Conservation (phyloP, 1,140 invertebrate genomes). For the Chionoecetes opilio region DNA sequence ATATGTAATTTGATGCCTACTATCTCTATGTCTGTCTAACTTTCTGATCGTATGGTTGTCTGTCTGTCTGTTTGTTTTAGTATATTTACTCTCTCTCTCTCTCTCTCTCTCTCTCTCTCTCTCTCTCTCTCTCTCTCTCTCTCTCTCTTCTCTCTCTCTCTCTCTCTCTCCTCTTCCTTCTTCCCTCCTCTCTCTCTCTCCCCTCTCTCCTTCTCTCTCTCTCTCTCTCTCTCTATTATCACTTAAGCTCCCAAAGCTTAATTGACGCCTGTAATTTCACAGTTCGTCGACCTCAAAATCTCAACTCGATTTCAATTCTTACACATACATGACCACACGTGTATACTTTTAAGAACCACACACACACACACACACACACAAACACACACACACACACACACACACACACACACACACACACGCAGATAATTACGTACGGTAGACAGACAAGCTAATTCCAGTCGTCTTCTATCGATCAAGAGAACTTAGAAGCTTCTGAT, state of each 20-base stretch:
- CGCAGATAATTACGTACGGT: background rate
- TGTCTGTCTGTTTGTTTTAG: no score
- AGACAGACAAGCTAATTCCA: background rate
- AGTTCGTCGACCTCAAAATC: background rate
- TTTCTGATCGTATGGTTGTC: no score
- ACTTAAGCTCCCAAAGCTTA: background rate
- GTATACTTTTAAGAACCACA: background rate
- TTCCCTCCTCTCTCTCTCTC: no score
- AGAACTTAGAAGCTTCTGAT: no score
- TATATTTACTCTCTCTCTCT: no score
- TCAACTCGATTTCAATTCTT: background rate
- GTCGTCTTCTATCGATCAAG: background rate
- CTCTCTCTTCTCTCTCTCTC: no score
- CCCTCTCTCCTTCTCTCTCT: background rate
- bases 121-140: no score
- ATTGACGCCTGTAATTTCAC: no score
- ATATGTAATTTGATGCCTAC: no score
- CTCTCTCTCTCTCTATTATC: background rate
- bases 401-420: slow-evolving; percentile 12
- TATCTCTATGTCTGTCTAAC: no score
- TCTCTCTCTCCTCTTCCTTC: no score
- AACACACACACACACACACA: slow-evolving; percentile 17
- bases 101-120: no score
- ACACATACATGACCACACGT: background rate
- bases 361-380: slow-evolving; percentile 8